phyloP scores from a whole-genome alignment of 1,140 invertebrate genomes.

The Panonychus citri region DNA sequence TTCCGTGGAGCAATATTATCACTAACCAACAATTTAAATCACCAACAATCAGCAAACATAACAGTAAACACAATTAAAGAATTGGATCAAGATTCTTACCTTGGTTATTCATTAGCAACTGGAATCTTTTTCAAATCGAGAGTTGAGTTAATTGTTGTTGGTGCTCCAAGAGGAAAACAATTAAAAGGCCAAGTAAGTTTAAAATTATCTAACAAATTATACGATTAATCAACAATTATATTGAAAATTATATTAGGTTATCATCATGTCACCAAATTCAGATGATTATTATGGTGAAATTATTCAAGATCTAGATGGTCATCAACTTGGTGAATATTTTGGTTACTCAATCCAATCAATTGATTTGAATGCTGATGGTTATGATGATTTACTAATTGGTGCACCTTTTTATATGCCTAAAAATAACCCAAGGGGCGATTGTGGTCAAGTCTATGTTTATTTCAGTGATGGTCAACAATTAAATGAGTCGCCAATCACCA shows the following conservation, averaged over 20 bases:
- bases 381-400: constrained; percentile 77
- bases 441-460: constrained; percentile 35
- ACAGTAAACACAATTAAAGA: neutral
- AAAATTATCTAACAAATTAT: neutral
- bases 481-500: too few species aligned
- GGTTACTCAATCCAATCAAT: constrained; percentile 63
- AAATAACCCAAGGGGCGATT: constrained; percentile 19
- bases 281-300: neutral
- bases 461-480: constrained; percentile 1
- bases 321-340: constrained; percentile 84
- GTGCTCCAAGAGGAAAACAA: neutral
- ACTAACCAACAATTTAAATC: neutral
- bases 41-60: neutral
- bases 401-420: constrained; percentile 62
- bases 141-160: neutral
- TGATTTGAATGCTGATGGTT: constrained; percentile 75
- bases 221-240: neutral
- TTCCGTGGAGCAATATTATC: neutral
- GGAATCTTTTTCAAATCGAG: neutral
- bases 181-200: neutral
- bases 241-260: neutral
- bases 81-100: neutral
- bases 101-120: neutral
- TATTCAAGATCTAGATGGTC: constrained; percentile 52
- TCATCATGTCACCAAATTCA: neutral